Conservation (phyloP, 1,140 invertebrate species). For the Zaprionus ghesquierei region DNA sequence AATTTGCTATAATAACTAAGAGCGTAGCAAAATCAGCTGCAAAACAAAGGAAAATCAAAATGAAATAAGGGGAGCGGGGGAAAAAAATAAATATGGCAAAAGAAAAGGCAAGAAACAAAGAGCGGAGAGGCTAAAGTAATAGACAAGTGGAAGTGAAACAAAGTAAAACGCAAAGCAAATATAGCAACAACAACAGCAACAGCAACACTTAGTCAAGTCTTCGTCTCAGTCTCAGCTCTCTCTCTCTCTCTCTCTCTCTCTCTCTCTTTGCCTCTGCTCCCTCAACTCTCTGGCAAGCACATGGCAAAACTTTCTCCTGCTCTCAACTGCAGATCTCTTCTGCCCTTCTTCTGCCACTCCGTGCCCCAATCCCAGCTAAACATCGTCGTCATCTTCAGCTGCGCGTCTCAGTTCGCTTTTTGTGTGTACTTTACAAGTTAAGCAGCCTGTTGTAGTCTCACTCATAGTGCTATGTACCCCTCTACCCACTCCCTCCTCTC, state of each 20-base stretch:
- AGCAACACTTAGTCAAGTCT: constrained; percentile 3
- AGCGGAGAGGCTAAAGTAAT: constrained; percentile 44
- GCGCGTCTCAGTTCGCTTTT: constrained; percentile 8
- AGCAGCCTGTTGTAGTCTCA: constrained; percentile 53
- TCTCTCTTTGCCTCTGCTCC: not conserved
- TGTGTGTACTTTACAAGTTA: constrained; percentile 68
- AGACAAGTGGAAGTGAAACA: constrained; percentile 75
- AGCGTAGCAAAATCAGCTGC: constrained; percentile 69
- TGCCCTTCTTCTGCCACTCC: too few species aligned
- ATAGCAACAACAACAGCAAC: not conserved
- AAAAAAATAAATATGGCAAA: too few species aligned
- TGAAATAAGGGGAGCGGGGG: too few species aligned
- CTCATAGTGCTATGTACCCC: not conserved
- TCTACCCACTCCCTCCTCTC: not conserved
- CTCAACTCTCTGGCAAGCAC: constrained; percentile 21
- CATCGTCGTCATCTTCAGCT: constrained; percentile 55
- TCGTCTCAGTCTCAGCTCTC: not conserved
- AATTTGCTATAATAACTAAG: constrained; percentile 79
- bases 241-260: not conserved
- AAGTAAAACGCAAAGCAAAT: constrained; percentile 46
- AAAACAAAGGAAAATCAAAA: constrained; percentile 42
- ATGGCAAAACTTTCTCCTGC: constrained; percentile 63
- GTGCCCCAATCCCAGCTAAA: constrained; percentile 36
- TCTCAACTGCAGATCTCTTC: not conserved
- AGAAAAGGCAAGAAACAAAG: constrained; percentile 30